A percentile compares a stretch with the other conserved stretches of the same genome.
Evolutionary conservation across 2,797 vertebrate genomes (phyloP).

Genomic region (Rhinophrynus dorsalis): DNA sequence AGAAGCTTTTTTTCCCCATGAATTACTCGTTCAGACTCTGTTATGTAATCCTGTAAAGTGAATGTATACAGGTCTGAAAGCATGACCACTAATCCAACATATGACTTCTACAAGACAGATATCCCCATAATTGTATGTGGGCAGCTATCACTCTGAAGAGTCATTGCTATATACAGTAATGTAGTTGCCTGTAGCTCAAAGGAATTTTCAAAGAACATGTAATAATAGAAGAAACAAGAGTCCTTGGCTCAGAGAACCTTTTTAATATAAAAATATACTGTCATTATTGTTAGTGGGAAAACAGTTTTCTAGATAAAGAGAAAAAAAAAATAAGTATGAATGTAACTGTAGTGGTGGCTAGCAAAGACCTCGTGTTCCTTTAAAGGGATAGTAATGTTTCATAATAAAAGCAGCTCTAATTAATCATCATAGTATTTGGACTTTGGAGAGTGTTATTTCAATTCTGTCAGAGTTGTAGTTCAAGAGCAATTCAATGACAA

Average conservation of each 20-base stretch:
- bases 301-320: neutral
- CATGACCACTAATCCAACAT: slow-evolving; percentile 23
- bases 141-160: neutral
- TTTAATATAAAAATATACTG: neutral
- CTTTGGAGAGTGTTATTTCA: too few species aligned
- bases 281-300: neutral
- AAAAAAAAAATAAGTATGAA: too few species aligned
- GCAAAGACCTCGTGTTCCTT: too few species aligned
- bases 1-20: neutral
- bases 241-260: neutral
- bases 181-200: neutral
- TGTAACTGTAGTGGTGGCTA: too few species aligned
- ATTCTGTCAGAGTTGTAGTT: too few species aligned
- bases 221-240: slow-evolving; percentile 6
- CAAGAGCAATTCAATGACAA: too few species aligned
- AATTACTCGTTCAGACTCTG: too few species aligned
- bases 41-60: slow-evolving; percentile 3
- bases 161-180: neutral
- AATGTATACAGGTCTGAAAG: slow-evolving; percentile 1
- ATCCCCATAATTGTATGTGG: neutral
- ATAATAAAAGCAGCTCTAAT: too few species aligned
- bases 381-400: too few species aligned
- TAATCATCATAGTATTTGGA: too few species aligned
- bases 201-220: slow-evolving; percentile 5
- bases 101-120: neutral